Conservation (phyloP, 2,113 vertebrate genomes). For the Crotalus helleri region DNA sequence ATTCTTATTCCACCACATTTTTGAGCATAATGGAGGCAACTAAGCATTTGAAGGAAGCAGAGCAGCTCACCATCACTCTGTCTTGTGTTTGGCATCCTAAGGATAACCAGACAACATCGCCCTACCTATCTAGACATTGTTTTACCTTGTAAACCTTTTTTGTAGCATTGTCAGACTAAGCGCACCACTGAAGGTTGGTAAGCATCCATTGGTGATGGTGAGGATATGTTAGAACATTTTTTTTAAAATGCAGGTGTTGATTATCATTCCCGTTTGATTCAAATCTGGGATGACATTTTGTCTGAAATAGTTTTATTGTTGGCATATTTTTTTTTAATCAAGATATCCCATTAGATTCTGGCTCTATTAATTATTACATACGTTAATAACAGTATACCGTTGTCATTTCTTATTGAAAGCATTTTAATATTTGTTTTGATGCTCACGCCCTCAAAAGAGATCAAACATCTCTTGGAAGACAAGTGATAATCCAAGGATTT, state of each 20-base stretch:
- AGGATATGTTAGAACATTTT: background rate
- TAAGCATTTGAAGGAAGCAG: background rate
- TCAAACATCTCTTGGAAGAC: slow-evolving; percentile 3
- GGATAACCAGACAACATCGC: background rate
- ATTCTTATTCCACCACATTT: background rate
- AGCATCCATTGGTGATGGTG: slow-evolving; percentile 11
- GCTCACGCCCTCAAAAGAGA: background rate
- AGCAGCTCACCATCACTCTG: background rate
- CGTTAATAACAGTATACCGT: slow-evolving; percentile 20
- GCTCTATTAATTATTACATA: slow-evolving; percentile 12
- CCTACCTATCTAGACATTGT: background rate
- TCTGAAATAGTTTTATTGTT: slow-evolving; percentile 28
- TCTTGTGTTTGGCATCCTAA: background rate
- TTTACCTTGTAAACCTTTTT: background rate
- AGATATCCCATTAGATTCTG: background rate
- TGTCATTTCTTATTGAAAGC: slow-evolving; percentile 23
- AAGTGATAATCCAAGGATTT: background rate
- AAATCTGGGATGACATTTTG: slow-evolving; percentile 1
- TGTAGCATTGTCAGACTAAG: background rate
- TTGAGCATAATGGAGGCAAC: background rate
- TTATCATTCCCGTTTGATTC: accelerated
- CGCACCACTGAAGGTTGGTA: background rate
- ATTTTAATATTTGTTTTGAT: background rate
- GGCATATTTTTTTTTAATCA: slow-evolving; percentile 12
- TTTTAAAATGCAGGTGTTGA: background rate